phyloP scores from a whole-genome alignment of 2,888 invertebrate genomes.

The Agonopterix arenella region DNA sequence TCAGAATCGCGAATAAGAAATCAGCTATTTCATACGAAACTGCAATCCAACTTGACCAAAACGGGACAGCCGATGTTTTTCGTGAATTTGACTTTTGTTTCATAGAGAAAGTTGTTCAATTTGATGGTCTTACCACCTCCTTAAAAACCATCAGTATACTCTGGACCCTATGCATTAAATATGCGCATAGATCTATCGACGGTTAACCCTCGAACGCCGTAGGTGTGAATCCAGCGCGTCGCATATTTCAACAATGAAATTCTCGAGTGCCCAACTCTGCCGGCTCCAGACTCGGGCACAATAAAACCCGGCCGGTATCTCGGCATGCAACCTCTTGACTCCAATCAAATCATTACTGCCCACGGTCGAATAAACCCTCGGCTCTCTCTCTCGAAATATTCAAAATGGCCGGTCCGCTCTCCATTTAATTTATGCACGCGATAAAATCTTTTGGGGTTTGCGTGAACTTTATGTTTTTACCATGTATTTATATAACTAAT shows the following conservation, averaged over 20 bases:
- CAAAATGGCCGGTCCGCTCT: slow-evolving; percentile 64
- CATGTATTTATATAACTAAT: not conserved
- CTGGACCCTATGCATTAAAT: too few species aligned
- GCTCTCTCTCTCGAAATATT: slow-evolving; percentile 49
- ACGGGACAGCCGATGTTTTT: too few species aligned
- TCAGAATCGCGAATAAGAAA: too few species aligned
- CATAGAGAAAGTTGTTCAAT: too few species aligned
- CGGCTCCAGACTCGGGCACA: slow-evolving; percentile 46
- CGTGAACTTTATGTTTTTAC: slow-evolving; percentile 1
- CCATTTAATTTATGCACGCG: slow-evolving; percentile 48
- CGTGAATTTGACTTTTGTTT: too few species aligned
- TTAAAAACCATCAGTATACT: too few species aligned
- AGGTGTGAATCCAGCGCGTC: slow-evolving; percentile 56
- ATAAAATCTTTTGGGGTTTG: slow-evolving; percentile 38
- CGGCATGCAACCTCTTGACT: slow-evolving; percentile 73
- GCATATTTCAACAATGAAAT: slow-evolving; percentile 45
- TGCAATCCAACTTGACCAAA: too few species aligned
- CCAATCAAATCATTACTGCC: slow-evolving; percentile 76
- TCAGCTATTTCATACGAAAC: too few species aligned
- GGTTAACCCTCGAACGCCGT: slow-evolving; percentile 62
- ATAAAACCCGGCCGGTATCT: slow-evolving; percentile 56
- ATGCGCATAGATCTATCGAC: not conserved
- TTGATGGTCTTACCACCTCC: too few species aligned
- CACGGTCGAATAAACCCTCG: slow-evolving; percentile 65
- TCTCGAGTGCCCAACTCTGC: slow-evolving; percentile 37